Conservation (phyloP, 1,140 invertebrate genomes). For the Dendrolimus kikuchii region DNA sequence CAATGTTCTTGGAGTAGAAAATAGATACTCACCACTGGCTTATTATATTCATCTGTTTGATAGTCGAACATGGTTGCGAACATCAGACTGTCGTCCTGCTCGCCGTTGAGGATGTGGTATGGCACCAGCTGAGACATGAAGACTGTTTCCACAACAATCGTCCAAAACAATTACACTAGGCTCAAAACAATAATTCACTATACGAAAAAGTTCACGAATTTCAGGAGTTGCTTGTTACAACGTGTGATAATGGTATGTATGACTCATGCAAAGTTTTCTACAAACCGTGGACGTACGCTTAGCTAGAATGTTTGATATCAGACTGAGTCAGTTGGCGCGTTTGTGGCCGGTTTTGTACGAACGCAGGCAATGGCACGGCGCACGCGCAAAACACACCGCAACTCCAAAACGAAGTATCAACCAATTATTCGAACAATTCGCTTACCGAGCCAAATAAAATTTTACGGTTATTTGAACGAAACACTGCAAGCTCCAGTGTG, state of each 20-base stretch:
- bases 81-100: conserved; percentile 68
- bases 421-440: conserved; percentile 54
- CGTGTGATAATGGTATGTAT: conserved; percentile 57
- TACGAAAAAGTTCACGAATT: conserved; percentile 27
- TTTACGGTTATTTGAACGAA: conserved; percentile 32
- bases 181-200: conserved; percentile 15
- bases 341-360: conserved; percentile 60
- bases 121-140: conserved; percentile 72
- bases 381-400: conserved; percentile 42
- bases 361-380: conserved; percentile 36
- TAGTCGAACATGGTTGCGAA: conserved; percentile 72
- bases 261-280: conserved; percentile 48
- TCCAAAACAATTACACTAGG: conserved; percentile 31
- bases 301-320: conserved; percentile 66
- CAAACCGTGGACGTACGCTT: conserved; percentile 41
- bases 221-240: conserved; percentile 34
- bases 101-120: conserved; percentile 54
- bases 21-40: conserved; percentile 49
- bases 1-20: too few species aligned
- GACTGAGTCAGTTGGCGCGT: conserved; percentile 60
- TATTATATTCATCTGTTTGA: conserved; percentile 61
- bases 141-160: conserved; percentile 42
- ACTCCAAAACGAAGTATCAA: conserved; percentile 37
- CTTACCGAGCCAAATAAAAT: conserved; percentile 47
- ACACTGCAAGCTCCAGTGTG: conserved; percentile 27